Conservation (phyloP, 2,888 invertebrate genomes). For the Linnaemya tessellans region DNA sequence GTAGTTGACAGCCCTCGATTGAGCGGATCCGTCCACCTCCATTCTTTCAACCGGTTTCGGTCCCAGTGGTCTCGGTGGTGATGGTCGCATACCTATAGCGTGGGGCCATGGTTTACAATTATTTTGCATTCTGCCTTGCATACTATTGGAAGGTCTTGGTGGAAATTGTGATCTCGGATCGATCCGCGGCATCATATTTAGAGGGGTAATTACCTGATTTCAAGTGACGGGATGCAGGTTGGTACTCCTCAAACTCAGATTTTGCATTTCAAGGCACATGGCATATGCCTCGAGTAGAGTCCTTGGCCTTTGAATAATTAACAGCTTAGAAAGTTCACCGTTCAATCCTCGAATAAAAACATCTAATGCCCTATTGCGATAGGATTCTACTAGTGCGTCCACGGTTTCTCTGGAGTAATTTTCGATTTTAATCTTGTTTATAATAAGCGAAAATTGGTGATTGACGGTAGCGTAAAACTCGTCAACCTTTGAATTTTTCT, state of each 20-base stretch:
- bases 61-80: constrained; percentile 2
- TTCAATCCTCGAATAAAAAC: constrained; percentile 12
- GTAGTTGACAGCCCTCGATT: not conserved
- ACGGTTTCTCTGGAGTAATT: not conserved
- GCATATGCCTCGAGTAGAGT: not conserved
- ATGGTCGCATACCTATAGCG: not conserved
- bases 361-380: constrained; percentile 4
- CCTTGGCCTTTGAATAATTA: not conserved
- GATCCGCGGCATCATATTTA: not conserved
- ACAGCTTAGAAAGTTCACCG: not conserved
- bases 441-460: not conserved
- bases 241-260: too few species aligned
- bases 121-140: not conserved
- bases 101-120: not conserved
- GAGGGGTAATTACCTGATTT: not conserved
- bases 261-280: constrained; percentile 13
- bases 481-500: not conserved
- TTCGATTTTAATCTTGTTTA: not conserved
- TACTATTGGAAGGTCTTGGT: not conserved
- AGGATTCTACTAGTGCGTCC: not conserved
- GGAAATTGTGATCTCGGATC: not conserved
- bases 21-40: not conserved
- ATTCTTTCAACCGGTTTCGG: constrained; percentile 18
- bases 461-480: not conserved
- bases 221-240: not conserved